These are phyloP conservation scores for Typhlomys cinereus DNA, from an alignment of 2,113 vertebrate genomes.

Conservation along the genomic window DNA sequence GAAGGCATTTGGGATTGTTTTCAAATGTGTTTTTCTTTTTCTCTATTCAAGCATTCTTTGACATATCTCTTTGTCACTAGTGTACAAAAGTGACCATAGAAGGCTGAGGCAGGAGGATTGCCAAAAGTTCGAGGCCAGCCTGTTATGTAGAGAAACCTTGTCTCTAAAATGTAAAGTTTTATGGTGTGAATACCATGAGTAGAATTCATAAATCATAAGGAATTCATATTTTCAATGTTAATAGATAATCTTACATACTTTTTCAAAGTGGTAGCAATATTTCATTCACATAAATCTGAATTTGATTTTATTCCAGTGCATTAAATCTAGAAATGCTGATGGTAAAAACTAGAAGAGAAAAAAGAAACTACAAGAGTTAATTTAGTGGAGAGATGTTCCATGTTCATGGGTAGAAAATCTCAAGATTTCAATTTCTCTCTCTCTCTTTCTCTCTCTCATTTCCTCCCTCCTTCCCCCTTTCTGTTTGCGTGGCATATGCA, in stretches of 20 bases:
- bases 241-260: background rate
- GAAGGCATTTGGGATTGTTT: background rate
- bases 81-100: background rate
- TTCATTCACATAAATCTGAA: background rate
- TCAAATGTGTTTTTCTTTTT: background rate
- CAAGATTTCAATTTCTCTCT: slow-evolving; percentile 8
- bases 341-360: too few species aligned
- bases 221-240: background rate
- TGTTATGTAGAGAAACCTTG: too few species aligned
- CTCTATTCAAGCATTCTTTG: slow-evolving; percentile 12
- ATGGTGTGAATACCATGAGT: background rate
- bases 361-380: background rate
- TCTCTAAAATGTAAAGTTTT: too few species aligned
- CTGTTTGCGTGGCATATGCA: too few species aligned
- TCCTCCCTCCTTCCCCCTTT: too few species aligned
- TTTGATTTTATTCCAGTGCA: too few species aligned
- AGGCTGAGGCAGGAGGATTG: too few species aligned
- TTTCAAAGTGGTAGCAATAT: background rate
- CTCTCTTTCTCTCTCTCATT: too few species aligned
- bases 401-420: too few species aligned
- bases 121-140: too few species aligned
- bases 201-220: background rate
- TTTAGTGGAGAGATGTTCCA: background rate
- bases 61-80: background rate
- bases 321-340: background rate